Conservation (phyloP, 2,113 vertebrate genomes). For the Irena cyanogastra region DNA sequence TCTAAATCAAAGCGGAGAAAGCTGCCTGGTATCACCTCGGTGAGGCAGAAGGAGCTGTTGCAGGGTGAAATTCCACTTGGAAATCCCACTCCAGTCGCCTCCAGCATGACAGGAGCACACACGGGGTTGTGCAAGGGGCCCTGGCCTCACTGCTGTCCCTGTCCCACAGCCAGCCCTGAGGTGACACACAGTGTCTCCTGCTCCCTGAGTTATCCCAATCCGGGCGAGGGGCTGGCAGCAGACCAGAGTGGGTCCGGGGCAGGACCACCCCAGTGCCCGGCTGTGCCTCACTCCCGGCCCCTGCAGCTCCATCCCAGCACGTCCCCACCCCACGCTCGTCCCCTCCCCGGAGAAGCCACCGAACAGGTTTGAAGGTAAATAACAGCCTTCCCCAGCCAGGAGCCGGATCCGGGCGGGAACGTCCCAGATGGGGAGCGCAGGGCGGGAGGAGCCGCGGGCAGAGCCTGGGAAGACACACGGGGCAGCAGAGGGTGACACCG, state of each 20-base stretch:
- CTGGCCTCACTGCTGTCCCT: not conserved
- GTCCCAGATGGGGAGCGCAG: not conserved
- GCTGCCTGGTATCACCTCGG: not conserved
- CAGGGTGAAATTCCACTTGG: not conserved
- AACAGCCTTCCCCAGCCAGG: not conserved
- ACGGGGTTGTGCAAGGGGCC: not conserved
- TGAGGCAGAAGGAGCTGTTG: not conserved
- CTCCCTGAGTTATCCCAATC: fast-evolving
- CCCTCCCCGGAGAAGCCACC: conserved; percentile 38
- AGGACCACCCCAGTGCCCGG: not conserved
- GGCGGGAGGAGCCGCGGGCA: not conserved
- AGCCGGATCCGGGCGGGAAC: conserved; percentile 20
- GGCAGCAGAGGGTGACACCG: fast-evolving
- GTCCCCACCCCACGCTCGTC: not conserved
- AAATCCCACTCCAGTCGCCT: not conserved
- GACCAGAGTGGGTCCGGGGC: fast-evolving
- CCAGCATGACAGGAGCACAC: too few relatives aligned
- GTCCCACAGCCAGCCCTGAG: not conserved
- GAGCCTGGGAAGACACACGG: fast-evolving
- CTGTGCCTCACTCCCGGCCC: not conserved
- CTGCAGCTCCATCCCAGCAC: not conserved
- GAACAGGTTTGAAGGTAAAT: conserved; percentile 63
- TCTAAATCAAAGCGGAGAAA: not conserved
- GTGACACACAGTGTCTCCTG: fast-evolving
- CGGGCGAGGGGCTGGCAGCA: fast-evolving